phyloP scores from a whole-genome alignment of 2,797 vertebrate species.

The Pipistrellus nathusii region DNA sequence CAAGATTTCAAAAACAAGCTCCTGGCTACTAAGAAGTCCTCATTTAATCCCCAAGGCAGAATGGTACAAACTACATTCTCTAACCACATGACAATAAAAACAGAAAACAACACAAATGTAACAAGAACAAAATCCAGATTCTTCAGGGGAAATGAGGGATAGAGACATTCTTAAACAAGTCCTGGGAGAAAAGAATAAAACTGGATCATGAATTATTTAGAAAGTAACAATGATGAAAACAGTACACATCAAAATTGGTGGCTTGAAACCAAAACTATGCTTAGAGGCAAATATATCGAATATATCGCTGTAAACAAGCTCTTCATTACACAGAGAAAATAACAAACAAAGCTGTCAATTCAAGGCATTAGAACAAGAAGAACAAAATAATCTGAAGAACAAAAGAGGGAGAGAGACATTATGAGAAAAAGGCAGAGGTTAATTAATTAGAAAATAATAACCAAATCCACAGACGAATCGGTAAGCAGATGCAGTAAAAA shows the following conservation, averaged over 20 bases:
- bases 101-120: neutral
- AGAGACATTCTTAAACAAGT: slow-evolving; percentile 5
- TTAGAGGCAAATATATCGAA: neutral
- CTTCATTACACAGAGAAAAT: neutral
- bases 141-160: neutral
- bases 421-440: slow-evolving; percentile 9
- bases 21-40: neutral
- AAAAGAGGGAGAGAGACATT: neutral
- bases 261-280: neutral
- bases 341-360: neutral
- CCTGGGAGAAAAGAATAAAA: slow-evolving; percentile 8
- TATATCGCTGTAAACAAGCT: neutral
- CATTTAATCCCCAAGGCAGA: neutral
- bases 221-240: slow-evolving; percentile 13
- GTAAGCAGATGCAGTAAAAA: slow-evolving; percentile 10
- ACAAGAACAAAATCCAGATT: slow-evolving; percentile 13
- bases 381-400: slow-evolving; percentile 23
- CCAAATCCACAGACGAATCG: neutral
- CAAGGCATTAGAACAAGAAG: slow-evolving; percentile 19
- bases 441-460: slow-evolving; percentile 44
- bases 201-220: neutral
- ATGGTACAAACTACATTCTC: neutral
- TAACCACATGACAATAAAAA: neutral
- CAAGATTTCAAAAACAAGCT: neutral
- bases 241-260: neutral